These are phyloP conservation scores for Mystacides longicornis DNA, from an alignment of 2,888 invertebrate genomes.

Conservation along the genomic window DNA sequence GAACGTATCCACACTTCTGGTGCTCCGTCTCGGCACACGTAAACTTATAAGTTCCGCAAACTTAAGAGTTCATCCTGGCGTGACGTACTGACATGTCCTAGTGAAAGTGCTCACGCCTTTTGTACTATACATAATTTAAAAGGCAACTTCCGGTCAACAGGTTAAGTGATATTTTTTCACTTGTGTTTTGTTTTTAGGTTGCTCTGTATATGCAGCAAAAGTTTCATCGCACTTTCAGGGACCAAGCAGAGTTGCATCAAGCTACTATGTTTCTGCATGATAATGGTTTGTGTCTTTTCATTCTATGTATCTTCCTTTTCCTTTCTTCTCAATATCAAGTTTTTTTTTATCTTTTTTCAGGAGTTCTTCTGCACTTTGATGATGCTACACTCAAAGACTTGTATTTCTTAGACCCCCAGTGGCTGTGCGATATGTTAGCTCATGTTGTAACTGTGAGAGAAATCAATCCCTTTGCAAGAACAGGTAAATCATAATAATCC, in stretches of 20 bases:
- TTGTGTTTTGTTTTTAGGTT: conserved; percentile 34
- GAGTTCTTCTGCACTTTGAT: conserved; percentile 88
- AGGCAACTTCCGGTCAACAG: too few species aligned
- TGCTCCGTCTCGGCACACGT: too few species aligned
- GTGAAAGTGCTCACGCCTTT: too few species aligned
- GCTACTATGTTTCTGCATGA: conserved; percentile 97
- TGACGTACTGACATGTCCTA: too few species aligned
- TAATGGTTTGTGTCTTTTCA: conserved; percentile 57
- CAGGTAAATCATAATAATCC: conserved; percentile 49
- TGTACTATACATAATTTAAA: too few species aligned
- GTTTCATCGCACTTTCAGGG: conserved; percentile 70
- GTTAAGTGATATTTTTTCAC: neutral
- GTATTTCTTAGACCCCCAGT: conserved; percentile 96
- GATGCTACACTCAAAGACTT: conserved; percentile 90
- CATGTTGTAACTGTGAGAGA: conserved; percentile 96
- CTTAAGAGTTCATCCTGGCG: too few species aligned
- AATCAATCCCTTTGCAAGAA: conserved; percentile 89
- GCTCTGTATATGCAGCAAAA: conserved; percentile 59
- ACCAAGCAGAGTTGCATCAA: conserved; percentile 84
- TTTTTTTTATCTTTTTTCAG: conserved; percentile 36
- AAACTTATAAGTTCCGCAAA: too few species aligned
- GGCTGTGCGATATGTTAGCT: conserved; percentile 96
- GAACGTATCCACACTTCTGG: too few species aligned
- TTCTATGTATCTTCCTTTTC: neutral
- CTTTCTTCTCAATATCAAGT: neutral